A percentile compares a stretch with the other conserved stretches of the same genome.
phyloP scores from a whole-genome alignment of 2,797 vertebrate species.

The Eospalax fontanierii region DNA sequence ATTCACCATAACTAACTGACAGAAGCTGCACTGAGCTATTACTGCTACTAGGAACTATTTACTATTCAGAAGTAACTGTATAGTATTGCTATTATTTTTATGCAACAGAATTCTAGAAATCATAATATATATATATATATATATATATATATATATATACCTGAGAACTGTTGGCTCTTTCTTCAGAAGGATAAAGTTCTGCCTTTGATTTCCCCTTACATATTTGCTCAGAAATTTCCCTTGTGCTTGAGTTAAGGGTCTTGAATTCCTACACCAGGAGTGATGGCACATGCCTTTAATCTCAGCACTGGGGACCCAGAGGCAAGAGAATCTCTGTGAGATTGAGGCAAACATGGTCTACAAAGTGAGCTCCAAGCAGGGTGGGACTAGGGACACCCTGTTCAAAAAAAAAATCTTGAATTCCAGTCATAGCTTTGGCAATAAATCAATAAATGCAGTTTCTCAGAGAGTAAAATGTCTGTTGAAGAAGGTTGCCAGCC shows the following conservation, averaged over 20 bases:
- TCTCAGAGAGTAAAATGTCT: not conserved
- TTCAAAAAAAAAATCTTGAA: not conserved
- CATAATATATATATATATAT: not conserved
- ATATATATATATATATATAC: not conserved
- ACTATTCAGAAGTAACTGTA: not conserved
- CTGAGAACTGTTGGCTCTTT: not conserved
- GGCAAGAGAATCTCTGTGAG: too few species aligned
- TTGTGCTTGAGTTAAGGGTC: not conserved
- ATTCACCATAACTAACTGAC: slow-evolving; percentile 47
- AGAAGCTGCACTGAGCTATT: slow-evolving; percentile 26
- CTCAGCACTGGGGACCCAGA: too few species aligned
- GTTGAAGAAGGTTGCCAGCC: not conserved
- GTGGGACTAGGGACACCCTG: too few species aligned
- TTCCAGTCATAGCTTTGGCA: not conserved
- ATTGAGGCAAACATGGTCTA: too few species aligned
- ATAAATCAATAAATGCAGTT: slow-evolving; percentile 25
- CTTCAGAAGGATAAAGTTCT: not conserved
- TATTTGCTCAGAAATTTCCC: not conserved
- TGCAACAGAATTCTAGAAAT: slow-evolving; percentile 18
- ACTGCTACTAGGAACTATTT: not conserved
- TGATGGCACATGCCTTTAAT: too few species aligned
- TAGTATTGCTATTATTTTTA: slow-evolving; percentile 45
- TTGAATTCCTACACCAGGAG: not conserved
- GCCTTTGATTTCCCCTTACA: not conserved
- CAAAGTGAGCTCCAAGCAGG: too few species aligned